phyloP scores from a whole-genome alignment of 1,140 invertebrate species.

The Penaeus vannamei region DNA sequence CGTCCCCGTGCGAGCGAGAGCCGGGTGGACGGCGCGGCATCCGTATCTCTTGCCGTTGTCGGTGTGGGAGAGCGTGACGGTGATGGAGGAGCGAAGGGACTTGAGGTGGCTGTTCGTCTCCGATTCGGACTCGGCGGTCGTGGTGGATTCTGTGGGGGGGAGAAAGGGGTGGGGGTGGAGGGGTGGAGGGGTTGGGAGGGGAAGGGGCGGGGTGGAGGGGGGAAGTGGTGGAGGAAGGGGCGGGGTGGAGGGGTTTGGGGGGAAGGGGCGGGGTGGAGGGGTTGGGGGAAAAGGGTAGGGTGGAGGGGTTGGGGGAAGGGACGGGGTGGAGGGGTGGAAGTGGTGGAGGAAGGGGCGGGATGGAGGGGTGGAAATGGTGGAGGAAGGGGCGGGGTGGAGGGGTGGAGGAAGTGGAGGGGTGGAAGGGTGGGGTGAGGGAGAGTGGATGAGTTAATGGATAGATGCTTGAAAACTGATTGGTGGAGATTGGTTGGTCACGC shows the following conservation, averaged over 20 bases:
- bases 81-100: slow-evolving; percentile 71
- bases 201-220: background rate
- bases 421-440: background rate
- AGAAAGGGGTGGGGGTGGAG: background rate
- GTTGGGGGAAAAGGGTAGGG: background rate
- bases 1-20: slow-evolving; percentile 70
- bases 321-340: background rate
- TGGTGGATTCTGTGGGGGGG: slow-evolving; percentile 64
- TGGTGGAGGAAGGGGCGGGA: background rate
- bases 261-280: background rate
- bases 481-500: too few species aligned
- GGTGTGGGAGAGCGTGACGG: slow-evolving; percentile 70
- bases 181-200: background rate
- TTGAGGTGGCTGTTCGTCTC: slow-evolving; percentile 68
- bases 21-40: slow-evolving; percentile 73
- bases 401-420: too few species aligned
- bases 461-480: background rate
- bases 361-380: background rate
- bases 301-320: background rate
- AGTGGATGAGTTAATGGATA: background rate
- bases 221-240: background rate
- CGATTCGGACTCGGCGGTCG: slow-evolving; percentile 52
- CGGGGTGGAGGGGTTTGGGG: background rate
- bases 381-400: background rate
- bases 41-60: slow-evolving; percentile 73